Base-by-base conservation (phyloP, 2,888 invertebrate species). In the Mamestra brassicae region DNA sequence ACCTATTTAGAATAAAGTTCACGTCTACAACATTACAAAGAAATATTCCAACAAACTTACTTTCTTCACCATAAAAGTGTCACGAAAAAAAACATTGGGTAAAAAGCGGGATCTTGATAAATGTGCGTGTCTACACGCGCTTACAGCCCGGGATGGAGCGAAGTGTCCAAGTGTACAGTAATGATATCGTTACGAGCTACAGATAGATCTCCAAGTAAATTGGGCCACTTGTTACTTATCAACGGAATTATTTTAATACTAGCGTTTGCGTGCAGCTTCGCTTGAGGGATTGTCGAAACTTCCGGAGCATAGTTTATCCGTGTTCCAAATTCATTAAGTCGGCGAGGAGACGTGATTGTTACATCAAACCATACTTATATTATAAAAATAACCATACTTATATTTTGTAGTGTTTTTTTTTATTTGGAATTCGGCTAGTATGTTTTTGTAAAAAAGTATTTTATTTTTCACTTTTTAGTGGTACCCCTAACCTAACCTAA, bases 211-310 rank as follows among this genome's bases (percentile, higher is more conserved):
- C 38, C 64, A 50, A 66, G 66, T 55, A 83, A 70, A 78, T 81
- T 81, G 73, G 55, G 10, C 52, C 73, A 67, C 66, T 81, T 78
- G 69, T 69, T 82, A 82, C 60, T 57, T 73, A 47, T 15, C 17
- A 38, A 60, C 26, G 13, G 42, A 54, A 45, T 77, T 2, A 67
- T 63, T 63, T 64, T 26, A 50, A 81, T 47, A 45, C 42, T 7
- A 3, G 6, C 0, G 26, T 26, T 26, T 26, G 26, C 26, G 26
- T 26, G 26, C 13, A 13, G 42, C 13, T 45, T 61, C 8, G n/a
- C 13, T 11, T 3, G 26, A 0, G 5, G n/a, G 11, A n/a, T 61
- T n/a, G n/a, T 42, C 0, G 17, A 36, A n/a, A 8, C 6, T 7
- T 15, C 26, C 26, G 26, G 26, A 26, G 26, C 26, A 26, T 26